phyloP scores from a whole-genome alignment of 2,113 vertebrate species.

The Oryzias javanicus region DNA sequence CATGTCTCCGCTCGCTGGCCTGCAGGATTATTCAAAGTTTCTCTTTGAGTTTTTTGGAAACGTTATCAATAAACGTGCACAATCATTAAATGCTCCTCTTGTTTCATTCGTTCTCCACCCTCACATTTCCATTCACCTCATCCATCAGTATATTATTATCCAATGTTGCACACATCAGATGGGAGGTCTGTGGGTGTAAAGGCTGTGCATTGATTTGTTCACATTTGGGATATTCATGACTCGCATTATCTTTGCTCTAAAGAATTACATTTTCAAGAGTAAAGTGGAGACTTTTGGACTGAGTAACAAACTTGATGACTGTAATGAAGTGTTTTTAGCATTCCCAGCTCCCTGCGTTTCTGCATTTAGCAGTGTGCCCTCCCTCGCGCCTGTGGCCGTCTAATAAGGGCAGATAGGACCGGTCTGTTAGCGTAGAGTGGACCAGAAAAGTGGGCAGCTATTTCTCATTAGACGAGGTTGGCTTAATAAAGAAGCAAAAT shows the following conservation, averaged over 20 bases:
- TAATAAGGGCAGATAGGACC: too few relatives aligned
- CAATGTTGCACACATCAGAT: slow-evolving; percentile 19
- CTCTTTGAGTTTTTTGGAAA: slow-evolving; percentile 39
- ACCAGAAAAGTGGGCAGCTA: too few relatives aligned
- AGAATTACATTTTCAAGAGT: slow-evolving; percentile 16
- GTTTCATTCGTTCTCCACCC: slow-evolving; percentile 30
- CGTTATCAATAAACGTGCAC: slow-evolving; percentile 23
- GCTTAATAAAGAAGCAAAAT: slow-evolving; percentile 73
- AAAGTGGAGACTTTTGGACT: slow-evolving; percentile 15
- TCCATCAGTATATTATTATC: slow-evolving; percentile 29
- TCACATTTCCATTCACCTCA: slow-evolving; percentile 33
- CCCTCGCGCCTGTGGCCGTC: too few relatives aligned
- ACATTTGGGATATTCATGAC: slow-evolving; percentile 38
- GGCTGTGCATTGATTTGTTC: slow-evolving; percentile 45
- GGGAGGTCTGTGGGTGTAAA: slow-evolving; percentile 27
- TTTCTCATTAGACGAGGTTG: slow-evolving; percentile 66
- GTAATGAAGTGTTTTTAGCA: slow-evolving; percentile 13
- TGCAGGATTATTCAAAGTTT: slow-evolving; percentile 47
- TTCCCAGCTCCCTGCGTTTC: slow-evolving; percentile 16
- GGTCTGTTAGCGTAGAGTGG: too few relatives aligned
- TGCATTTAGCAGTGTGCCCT: too few relatives aligned
- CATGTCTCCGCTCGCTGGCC: slow-evolving; percentile 42
- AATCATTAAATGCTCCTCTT: slow-evolving; percentile 23
- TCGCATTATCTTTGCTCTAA: slow-evolving; percentile 31
- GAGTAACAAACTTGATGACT: slow-evolving; percentile 5